These are phyloP conservation scores for Pungitius pungitius DNA, from an alignment of 2,113 vertebrate genomes.

Conservation along the genomic window DNA sequence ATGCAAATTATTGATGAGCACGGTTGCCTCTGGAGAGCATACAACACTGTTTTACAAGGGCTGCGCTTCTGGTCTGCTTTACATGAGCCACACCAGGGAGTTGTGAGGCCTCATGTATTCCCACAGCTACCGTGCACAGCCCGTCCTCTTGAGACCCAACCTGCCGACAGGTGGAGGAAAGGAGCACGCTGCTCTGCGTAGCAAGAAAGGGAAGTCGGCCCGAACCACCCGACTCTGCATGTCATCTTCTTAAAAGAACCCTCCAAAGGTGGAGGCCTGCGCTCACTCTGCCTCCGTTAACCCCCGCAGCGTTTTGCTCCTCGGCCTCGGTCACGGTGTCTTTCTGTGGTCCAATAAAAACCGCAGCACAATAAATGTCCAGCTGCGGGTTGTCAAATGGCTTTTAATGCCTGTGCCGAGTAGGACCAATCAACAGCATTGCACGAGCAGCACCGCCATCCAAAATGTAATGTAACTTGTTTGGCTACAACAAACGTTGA, in stretches of 20 bases:
- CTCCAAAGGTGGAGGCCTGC: neutral
- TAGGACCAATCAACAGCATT: constrained; percentile 5
- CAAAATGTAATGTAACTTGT: too few relatives aligned
- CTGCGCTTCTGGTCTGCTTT: neutral
- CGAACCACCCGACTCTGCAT: constrained; percentile 16
- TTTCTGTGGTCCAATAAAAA: constrained; percentile 38
- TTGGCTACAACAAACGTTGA: too few relatives aligned
- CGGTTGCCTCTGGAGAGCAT: neutral
- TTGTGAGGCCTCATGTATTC: constrained; percentile 14
- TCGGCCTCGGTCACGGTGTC: constrained; percentile 18
- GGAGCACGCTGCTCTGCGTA: constrained; percentile 20
- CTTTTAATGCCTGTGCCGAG: constrained; percentile 14
- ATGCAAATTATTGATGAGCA: neutral
- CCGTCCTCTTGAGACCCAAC: constrained; percentile 18
- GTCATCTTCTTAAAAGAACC: constrained; percentile 35
- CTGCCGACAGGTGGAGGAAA: constrained; percentile 32
- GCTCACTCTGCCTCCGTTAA: constrained; percentile 27
- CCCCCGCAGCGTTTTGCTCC: constrained; percentile 1
- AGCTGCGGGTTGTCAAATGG: constrained; percentile 25
- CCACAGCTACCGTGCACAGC: constrained; percentile 10
- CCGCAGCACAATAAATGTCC: constrained; percentile 43
- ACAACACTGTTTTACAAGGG: neutral
- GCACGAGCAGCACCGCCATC: neutral
- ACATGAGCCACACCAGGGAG: constrained; percentile 4
- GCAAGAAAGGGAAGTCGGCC: neutral